Percentiles rank a stretch among this genome's conserved stretches.
Conservation (phyloP, 2,888 invertebrate genomes). For the Mellilla xanthometata region DNA sequence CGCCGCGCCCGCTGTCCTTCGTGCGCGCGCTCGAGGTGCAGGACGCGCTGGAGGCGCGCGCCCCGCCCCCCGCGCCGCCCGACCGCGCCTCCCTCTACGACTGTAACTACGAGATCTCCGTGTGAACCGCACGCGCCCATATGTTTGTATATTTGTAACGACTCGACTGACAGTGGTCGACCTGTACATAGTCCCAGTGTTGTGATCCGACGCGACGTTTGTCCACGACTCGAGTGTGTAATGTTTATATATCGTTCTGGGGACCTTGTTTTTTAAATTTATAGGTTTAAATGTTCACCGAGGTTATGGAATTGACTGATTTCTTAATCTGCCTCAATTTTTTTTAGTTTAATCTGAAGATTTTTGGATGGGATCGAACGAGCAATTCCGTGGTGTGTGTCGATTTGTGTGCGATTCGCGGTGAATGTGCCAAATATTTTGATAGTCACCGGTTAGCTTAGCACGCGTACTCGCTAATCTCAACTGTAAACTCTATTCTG, state of each 20-base stretch:
- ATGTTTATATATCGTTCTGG: constrained; percentile 21
- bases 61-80: constrained; percentile 81
- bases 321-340: constrained; percentile 57
- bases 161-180: constrained; percentile 33
- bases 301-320: constrained; percentile 63
- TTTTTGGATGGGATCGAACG: constrained; percentile 1
- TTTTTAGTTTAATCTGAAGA: constrained; percentile 39
- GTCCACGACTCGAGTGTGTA: constrained; percentile 33
- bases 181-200: constrained; percentile 71
- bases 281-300: constrained; percentile 42
- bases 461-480: constrained; percentile 25
- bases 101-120: constrained; percentile 97
- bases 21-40: constrained; percentile 95
- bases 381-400: not conserved
- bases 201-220: constrained; percentile 59
- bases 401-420: not conserved
- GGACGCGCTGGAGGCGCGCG: constrained; percentile 92
- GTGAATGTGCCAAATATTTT: constrained; percentile 76
- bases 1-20: constrained; percentile 92
- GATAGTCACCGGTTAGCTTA: constrained; percentile 61
- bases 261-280: constrained; percentile 32
- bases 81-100: constrained; percentile 96
- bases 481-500: no score
- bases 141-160: constrained; percentile 69
- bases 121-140: constrained; percentile 86